These are phyloP conservation scores for Hippoglossus stenolepis DNA, from an alignment of 2,113 vertebrate species.

Conservation along the genomic window DNA sequence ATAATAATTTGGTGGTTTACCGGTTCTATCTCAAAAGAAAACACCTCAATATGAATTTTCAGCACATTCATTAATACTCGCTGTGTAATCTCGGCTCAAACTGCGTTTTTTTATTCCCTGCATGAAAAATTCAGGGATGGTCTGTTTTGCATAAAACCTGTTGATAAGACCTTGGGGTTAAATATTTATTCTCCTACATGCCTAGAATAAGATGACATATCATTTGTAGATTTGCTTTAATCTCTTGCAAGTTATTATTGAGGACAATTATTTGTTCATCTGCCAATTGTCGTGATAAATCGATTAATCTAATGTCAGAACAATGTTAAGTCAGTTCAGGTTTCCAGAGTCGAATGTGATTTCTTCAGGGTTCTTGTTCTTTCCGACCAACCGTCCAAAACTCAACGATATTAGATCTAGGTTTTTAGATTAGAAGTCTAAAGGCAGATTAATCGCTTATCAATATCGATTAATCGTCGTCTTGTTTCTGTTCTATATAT, in stretches of 20 bases:
- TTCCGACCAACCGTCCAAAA: background rate
- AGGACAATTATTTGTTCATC: background rate
- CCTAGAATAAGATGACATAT: background rate
- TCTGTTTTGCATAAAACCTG: constrained; percentile 50
- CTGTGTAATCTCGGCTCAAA: constrained; percentile 15
- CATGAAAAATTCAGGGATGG: background rate
- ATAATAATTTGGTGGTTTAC: constrained; percentile 22
- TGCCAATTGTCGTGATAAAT: background rate
- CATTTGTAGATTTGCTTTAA: constrained; percentile 9
- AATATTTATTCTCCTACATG: background rate
- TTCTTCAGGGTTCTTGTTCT: background rate
- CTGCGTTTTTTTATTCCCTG: background rate
- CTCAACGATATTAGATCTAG: too few species aligned
- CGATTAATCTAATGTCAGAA: background rate
- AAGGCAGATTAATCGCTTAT: background rate
- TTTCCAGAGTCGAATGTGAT: background rate
- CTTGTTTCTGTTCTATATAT: background rate
- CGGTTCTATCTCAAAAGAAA: background rate
- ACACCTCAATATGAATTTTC: constrained; percentile 22
- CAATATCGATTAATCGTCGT: background rate
- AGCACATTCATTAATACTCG: background rate
- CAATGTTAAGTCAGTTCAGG: background rate
- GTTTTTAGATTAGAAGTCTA: background rate
- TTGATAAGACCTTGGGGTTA: constrained; percentile 35
- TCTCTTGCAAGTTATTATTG: background rate